phyloP scores from a whole-genome alignment of 2,888 invertebrate genomes.

The Sesia bembeciformis region DNA sequence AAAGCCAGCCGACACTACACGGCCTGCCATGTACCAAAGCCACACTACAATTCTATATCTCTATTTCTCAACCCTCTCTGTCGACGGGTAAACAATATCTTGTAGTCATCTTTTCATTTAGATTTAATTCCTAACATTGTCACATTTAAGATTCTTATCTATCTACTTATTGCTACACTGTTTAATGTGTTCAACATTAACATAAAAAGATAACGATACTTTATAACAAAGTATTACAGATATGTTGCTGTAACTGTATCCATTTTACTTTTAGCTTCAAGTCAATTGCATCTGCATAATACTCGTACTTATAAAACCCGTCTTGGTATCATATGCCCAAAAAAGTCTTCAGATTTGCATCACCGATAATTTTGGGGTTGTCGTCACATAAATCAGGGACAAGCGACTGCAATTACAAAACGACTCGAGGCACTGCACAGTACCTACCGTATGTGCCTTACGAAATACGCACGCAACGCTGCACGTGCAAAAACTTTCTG shows the following conservation, averaged over 20 bases:
- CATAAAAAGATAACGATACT: neutral
- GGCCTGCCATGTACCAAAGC: too few species aligned
- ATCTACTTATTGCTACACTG: neutral
- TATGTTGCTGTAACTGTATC: too few species aligned
- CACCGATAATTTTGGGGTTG: slow-evolving; percentile 19
- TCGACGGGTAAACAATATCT: too few species aligned
- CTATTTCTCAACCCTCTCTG: too few species aligned
- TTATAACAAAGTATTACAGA: too few species aligned
- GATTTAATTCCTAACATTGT: neutral
- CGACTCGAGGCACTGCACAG: slow-evolving; percentile 10
- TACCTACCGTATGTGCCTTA: slow-evolving; percentile 19
- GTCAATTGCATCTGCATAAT: neutral
- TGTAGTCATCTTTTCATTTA: too few species aligned
- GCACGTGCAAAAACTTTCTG: slow-evolving; percentile 50
- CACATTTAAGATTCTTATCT: neutral
- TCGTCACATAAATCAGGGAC: slow-evolving; percentile 24
- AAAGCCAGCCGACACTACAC: too few species aligned
- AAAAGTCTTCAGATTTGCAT: slow-evolving; percentile 19
- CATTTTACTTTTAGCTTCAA: neutral
- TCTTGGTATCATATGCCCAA: slow-evolving; percentile 11
- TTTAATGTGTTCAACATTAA: neutral
- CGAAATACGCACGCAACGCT: slow-evolving; percentile 37
- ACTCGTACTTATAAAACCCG: slow-evolving; percentile 4
- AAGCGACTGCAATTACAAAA: slow-evolving; percentile 31
- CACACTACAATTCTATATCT: too few species aligned